These are phyloP conservation scores for Rattus rattus DNA, from an alignment of 2,113 vertebrate genomes.

Conservation along the genomic window DNA sequence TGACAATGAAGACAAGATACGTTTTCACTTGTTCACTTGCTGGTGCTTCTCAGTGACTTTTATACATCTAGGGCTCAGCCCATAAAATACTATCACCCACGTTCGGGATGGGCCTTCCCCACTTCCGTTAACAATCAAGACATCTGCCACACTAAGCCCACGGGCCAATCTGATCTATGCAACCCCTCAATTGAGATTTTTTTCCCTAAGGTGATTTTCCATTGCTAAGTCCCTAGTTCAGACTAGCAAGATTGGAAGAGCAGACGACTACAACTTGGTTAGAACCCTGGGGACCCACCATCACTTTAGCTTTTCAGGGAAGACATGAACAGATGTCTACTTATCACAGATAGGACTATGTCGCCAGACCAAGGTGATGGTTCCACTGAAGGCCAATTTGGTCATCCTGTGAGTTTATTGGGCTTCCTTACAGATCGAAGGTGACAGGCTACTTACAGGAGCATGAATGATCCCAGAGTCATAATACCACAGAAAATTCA, in stretches of 20 bases:
- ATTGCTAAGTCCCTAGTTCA: background rate
- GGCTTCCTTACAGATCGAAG: background rate
- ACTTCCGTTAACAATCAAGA: background rate
- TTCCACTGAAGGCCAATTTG: background rate
- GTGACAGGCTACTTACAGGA: no score
- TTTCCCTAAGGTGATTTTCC: background rate
- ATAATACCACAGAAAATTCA: background rate
- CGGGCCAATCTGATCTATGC: background rate
- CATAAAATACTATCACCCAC: no score
- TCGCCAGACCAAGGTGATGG: background rate
- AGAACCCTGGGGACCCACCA: background rate
- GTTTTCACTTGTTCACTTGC: background rate
- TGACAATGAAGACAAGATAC: background rate
- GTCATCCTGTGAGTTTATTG: background rate
- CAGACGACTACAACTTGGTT: background rate
- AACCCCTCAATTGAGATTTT: background rate
- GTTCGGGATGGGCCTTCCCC: background rate
- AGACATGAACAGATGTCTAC: no score
- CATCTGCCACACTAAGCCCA: background rate
- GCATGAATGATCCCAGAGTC: background rate
- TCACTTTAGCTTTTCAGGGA: background rate
- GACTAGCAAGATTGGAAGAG: background rate
- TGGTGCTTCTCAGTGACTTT: background rate
- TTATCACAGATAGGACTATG: background rate
- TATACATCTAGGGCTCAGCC: background rate